phyloP scores from a whole-genome alignment of 2,888 invertebrate genomes.

The Galerucella calmariensis region DNA sequence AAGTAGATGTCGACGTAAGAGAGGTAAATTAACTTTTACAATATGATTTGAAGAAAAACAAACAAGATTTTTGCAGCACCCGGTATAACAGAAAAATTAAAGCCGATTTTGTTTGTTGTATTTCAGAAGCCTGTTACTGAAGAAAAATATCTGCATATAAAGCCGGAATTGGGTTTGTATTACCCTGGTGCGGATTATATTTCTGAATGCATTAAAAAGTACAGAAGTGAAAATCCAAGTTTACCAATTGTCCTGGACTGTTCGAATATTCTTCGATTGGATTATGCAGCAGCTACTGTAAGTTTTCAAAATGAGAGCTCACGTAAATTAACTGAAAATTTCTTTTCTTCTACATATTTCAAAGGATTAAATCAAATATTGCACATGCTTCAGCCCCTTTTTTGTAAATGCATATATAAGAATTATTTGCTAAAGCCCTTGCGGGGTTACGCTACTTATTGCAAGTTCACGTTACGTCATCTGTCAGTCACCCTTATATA shows the following conservation, averaged over 20 bases:
- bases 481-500: neutral
- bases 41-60: neutral
- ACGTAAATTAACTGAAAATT: no score
- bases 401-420: no score
- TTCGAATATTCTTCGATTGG: slow-evolving; percentile 71
- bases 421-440: no score
- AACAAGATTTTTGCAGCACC: neutral
- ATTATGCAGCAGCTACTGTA: slow-evolving; percentile 76
- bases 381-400: no score
- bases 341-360: no score
- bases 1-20: slow-evolving; percentile 53
- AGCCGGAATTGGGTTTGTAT: slow-evolving; percentile 75
- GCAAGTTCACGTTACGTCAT: no score
- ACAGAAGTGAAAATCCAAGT: slow-evolving; percentile 62
- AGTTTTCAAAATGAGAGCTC: slow-evolving; percentile 22
- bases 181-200: slow-evolving; percentile 79
- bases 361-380: no score
- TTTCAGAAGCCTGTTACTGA: slow-evolving; percentile 55
- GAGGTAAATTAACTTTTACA: slow-evolving; percentile 45
- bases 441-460: no score
- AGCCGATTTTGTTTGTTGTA: neutral
- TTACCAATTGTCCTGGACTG: slow-evolving; percentile 76
- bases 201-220: slow-evolving; percentile 68
- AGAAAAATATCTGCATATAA: slow-evolving; percentile 69
- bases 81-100: slow-evolving; percentile 15